Conservation (phyloP, 2,888 invertebrate genomes). For the Heliconius aoede region DNA sequence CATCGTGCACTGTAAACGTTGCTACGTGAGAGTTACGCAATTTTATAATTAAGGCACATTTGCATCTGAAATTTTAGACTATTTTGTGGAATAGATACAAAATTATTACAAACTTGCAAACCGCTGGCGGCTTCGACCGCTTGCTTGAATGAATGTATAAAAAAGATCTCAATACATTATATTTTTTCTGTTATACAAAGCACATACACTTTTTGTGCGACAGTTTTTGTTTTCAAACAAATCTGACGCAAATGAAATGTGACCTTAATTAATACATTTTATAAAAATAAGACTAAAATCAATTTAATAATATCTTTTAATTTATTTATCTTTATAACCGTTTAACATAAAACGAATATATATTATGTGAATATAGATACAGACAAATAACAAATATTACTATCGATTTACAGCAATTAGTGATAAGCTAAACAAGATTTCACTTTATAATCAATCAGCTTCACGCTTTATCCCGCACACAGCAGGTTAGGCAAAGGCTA, state of each 20-base stretch:
- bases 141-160: too few relatives aligned
- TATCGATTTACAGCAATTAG: not conserved
- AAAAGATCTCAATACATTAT: too few relatives aligned
- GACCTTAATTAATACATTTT: too few relatives aligned
- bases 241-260: too few relatives aligned
- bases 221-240: too few relatives aligned
- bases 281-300: not conserved
- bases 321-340: not conserved
- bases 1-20: not conserved
- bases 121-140: too few relatives aligned
- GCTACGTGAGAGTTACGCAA: not conserved
- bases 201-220: too few relatives aligned
- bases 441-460: not conserved
- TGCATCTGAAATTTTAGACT: not conserved
- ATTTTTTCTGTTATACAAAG: too few relatives aligned
- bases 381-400: not conserved
- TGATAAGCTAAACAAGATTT: conserved; percentile 1
- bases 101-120: too few relatives aligned
- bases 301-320: not conserved
- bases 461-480: too few relatives aligned
- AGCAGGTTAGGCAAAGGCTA: too few relatives aligned
- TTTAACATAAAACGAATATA: not conserved
- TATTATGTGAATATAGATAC: not conserved
- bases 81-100: too few relatives aligned
- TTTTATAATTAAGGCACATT: not conserved